Percentiles rank a stretch among this genome's conserved stretches.
These are phyloP conservation scores for Drepana falcataria DNA, from an alignment of 2,888 invertebrate genomes.

Conservation along the genomic window DNA sequence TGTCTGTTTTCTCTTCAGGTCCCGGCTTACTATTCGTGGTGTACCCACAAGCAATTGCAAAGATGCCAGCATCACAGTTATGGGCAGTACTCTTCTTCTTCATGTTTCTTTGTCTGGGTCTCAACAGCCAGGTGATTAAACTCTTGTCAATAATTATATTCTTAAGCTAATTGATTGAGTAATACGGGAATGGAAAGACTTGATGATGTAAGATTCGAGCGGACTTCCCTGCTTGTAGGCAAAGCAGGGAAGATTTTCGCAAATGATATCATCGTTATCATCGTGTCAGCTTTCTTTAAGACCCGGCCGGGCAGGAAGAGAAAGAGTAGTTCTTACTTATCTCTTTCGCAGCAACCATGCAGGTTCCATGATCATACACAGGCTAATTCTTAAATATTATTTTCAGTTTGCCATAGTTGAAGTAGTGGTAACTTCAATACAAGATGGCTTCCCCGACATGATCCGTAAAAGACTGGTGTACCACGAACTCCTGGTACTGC, in stretches of 20 bases:
- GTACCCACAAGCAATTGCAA: constrained; percentile 93
- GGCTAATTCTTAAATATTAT: too few species aligned
- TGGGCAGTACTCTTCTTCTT: constrained; percentile 95
- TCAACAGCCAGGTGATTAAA: constrained; percentile 88
- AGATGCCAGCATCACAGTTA: constrained; percentile 93
- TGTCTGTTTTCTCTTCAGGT: constrained; percentile 67
- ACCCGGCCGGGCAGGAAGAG: too few species aligned
- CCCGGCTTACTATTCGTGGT: constrained; percentile 95
- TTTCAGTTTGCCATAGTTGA: constrained; percentile 94
- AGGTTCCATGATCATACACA: too few species aligned
- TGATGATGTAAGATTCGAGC: too few species aligned
- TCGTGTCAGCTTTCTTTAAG: too few species aligned
- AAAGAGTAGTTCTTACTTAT: too few species aligned
- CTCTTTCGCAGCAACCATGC: too few species aligned
- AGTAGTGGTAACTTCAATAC: constrained; percentile 95
- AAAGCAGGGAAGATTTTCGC: too few species aligned
- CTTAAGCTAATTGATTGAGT: too few species aligned
- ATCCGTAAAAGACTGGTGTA: constrained; percentile 89
- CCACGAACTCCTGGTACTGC: constrained; percentile 90
- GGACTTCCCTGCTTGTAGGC: too few species aligned
- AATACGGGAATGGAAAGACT: too few species aligned
- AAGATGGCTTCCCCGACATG: constrained; percentile 94
- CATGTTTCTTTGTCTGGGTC: constrained; percentile 91
- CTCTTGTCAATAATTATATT: not conserved
- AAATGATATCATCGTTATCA: too few species aligned